Evolutionary conservation across 1,140 invertebrate genomes (phyloP), one percentile per base, ranked within the genome.

Genomic region (Drosophila murphyi): DNA sequence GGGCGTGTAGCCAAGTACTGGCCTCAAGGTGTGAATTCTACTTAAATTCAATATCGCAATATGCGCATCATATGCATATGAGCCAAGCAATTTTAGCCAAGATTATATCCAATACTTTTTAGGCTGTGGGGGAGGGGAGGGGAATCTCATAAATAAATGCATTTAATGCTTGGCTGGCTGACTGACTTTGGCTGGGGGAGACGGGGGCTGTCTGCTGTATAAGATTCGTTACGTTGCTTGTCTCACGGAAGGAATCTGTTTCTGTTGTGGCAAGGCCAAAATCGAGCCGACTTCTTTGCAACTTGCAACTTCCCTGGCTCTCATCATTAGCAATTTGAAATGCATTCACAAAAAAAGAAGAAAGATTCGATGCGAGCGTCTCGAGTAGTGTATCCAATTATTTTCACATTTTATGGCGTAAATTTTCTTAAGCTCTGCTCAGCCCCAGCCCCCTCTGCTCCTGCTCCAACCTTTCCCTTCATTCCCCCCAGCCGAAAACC

Each of bases 321-420:
- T 80, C 85, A 87, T 88, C 82, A 87, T 87, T 87, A 87, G 76
- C 82, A 87, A 83, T 87, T 87, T 87, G 82, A 88, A 87, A 87
- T 87, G 82, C 82, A 87, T 78, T 85, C 63, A 20, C 20, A 67
- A 67, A 45, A 67, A 67, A 67, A 55, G 61, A 20, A 20, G 20
- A 20, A 20, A 57, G 43, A 68, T 77, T 65, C 59, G 85, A 43
- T 20, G 20, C 37, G 37, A 39, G 7, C 37, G 37, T 39, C 39
- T 8, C 20, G 20, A 20, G 20, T 20, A 85, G 85, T 80, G 80
- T 89, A 89, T 88, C 85, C 85, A 88, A 88, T 88, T 88, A 88
- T 88, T 88, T 88, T 70, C 83, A 79, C 86, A 88, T 89, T 88
- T 88, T 88, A 88, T 88, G 85, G 85, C 85, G 85, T 88, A 89